phyloP scores from a whole-genome alignment of 2,113 vertebrate genomes.

The Corydoras sp. region DNA sequence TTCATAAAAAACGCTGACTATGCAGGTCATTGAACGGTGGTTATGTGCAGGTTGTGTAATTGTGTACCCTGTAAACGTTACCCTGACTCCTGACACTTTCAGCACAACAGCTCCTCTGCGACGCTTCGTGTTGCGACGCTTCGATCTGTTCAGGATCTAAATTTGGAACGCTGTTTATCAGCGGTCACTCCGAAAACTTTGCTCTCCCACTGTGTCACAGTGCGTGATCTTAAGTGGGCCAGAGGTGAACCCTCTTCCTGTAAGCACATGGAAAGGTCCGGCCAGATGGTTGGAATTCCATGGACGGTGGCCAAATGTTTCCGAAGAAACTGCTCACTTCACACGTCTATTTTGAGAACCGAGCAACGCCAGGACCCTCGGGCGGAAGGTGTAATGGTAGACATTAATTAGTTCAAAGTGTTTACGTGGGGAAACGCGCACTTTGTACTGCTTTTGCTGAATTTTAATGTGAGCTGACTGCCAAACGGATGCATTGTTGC shows the following conservation, averaged over 20 bases:
- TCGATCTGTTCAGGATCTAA: conserved; percentile 35
- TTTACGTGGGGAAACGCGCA: neutral
- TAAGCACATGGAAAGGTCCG: conserved; percentile 48
- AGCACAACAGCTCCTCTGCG: neutral
- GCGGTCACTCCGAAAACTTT: conserved; percentile 39
- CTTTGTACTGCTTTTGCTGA: neutral
- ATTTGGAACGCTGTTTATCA: conserved; percentile 51
- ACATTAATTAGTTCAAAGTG: conserved; percentile 9
- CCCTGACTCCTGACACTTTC: no score
- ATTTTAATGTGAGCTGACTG: neutral
- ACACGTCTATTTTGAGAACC: neutral
- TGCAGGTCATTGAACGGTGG: no score
- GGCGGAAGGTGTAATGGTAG: neutral
- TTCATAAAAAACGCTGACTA: no score
- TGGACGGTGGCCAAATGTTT: conserved; percentile 5
- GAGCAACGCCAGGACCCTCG: neutral
- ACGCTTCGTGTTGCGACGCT: neutral
- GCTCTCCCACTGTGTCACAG: conserved; percentile 35
- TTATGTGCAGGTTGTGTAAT: no score
- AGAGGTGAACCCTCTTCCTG: conserved; percentile 48
- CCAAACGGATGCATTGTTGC: no score
- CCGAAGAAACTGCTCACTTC: conserved; percentile 8
- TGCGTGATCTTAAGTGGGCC: conserved; percentile 32
- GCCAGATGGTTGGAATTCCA: conserved; percentile 62
- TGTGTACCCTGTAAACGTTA: no score